Conservation (phyloP, 2,888 invertebrate genomes). For the Leptinotarsa haldemani region DNA sequence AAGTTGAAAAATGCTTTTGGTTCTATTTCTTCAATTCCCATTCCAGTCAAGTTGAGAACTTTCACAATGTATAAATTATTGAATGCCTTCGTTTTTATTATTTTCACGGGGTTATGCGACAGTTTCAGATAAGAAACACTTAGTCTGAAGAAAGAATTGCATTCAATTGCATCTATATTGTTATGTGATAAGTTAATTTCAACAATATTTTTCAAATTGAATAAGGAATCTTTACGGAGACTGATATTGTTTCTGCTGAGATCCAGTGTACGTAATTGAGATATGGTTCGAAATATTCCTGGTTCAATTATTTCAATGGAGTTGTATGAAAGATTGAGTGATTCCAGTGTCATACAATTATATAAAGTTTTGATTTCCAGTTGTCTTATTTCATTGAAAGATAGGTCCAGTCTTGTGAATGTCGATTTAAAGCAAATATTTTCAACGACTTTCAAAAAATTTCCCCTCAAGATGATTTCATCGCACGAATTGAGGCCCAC, state of each 20-base stretch:
- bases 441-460: neutral
- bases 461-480: neutral
- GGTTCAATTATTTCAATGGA: neutral
- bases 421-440: neutral
- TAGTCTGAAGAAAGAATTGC: neutral
- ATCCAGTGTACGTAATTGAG: neutral
- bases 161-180: neutral
- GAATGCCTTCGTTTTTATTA: slow-evolving; percentile 26
- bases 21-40: slow-evolving; percentile 23
- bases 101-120: neutral
- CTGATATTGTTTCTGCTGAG: neutral
- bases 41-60: slow-evolving; percentile 17
- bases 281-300: neutral
- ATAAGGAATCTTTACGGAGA: neutral
- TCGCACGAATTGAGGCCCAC: neutral
- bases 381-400: neutral
- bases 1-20: slow-evolving; percentile 28
- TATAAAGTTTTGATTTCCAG: neutral
- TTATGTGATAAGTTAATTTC: neutral
- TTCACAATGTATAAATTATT: slow-evolving; percentile 22
- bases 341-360: neutral
- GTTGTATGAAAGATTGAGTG: neutral
- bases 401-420: neutral
- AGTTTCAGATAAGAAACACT: neutral
- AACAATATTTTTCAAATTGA: neutral